Conservation (phyloP, 2,888 invertebrate species). For the Lasioglossum lativentre region DNA sequence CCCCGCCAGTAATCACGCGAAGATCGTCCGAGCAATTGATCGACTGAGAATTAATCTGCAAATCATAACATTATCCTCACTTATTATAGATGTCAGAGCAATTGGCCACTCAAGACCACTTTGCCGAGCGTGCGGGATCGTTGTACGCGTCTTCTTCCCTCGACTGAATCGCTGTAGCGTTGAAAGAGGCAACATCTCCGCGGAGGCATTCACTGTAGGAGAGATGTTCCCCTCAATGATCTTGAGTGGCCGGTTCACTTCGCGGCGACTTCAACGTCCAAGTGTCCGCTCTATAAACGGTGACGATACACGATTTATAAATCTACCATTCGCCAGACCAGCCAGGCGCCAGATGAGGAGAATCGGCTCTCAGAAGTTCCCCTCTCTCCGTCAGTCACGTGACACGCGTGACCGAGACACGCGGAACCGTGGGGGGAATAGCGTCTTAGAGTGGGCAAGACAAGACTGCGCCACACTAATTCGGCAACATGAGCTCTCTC, state of each 20-base stretch:
- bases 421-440: no score
- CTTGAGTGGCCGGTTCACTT: not conserved
- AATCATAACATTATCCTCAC: not conserved
- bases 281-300: not conserved
- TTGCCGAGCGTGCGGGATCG: not conserved
- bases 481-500: no score
- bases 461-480: no score
- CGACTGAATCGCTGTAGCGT: not conserved
- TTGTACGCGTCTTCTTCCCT: slow-evolving; percentile 8
- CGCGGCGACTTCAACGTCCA: not conserved
- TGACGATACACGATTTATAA: not conserved
- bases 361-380: no score
- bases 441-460: no score
- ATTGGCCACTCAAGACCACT: slow-evolving; percentile 15
- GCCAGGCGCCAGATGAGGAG: not conserved
- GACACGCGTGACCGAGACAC: no score
- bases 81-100: not conserved
- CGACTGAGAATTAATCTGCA: not conserved
- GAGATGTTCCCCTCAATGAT: slow-evolving; percentile 4
- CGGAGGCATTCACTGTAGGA: not conserved
- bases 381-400: no score
- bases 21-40: not conserved
- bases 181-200: not conserved
- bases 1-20: not conserved
- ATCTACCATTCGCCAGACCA: not conserved